Percentiles rank a stretch among this genome's conserved stretches.
These are phyloP conservation scores for Chrysochloris asiatica DNA, from an alignment of 2,113 vertebrate species.

Conservation along the genomic window DNA sequence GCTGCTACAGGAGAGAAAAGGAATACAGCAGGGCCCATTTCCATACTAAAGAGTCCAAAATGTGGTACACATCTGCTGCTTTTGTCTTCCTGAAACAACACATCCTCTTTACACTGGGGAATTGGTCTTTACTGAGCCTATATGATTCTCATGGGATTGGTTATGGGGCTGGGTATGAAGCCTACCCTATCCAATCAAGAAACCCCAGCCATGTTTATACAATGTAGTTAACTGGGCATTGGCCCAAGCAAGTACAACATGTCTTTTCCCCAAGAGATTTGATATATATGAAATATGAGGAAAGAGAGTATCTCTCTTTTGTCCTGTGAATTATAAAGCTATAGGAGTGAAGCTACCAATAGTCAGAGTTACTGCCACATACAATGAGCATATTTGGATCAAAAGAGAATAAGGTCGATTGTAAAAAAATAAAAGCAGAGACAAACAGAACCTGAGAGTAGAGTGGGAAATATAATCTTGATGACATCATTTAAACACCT, in stretches of 20 bases:
- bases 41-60: constrained; percentile 40
- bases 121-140: constrained; percentile 3
- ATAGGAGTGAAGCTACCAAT: too few relatives aligned
- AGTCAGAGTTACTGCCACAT: not conserved
- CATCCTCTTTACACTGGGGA: not conserved
- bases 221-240: not conserved
- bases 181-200: not conserved
- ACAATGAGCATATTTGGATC: not conserved
- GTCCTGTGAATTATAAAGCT: not conserved
- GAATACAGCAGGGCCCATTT: constrained; percentile 21
- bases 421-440: not conserved
- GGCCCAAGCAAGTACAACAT: not conserved
- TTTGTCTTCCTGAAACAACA: constrained; percentile 47
- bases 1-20: not conserved
- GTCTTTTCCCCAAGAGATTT: constrained; percentile 40
- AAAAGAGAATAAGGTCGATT: constrained; percentile 31
- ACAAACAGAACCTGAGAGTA: constrained; percentile 50
- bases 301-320: constrained; percentile 7
- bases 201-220: not conserved
- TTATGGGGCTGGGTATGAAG: not conserved
- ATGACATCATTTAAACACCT: constrained; percentile 61
- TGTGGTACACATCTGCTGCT: constrained; percentile 53
- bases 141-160: not conserved
- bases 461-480: constrained; percentile 53
- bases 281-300: not conserved